These are phyloP conservation scores for Aurelia sp. DNA, from an alignment of 30 jellyfish, hydroid and myxozoan species.

Conservation along the genomic window DNA sequence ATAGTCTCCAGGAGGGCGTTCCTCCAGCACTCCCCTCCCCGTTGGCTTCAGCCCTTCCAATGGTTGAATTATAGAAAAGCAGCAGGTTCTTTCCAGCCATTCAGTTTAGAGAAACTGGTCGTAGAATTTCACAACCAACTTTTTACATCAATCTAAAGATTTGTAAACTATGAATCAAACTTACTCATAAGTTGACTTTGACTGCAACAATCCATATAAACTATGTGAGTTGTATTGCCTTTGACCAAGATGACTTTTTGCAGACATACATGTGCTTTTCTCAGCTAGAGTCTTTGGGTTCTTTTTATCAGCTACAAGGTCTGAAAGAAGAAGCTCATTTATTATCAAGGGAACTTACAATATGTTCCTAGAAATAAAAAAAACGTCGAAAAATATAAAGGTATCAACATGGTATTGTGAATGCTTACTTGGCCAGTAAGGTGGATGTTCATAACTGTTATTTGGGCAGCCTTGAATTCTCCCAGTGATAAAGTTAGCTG, in stretches of 20 bases:
- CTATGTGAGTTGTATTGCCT: constrained; percentile 91
- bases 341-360: too few relatives aligned
- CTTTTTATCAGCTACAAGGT: constrained; percentile 44
- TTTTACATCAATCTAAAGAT: too few relatives aligned
- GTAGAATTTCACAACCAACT: too few relatives aligned
- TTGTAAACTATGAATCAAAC: background rate
- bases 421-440: constrained; percentile 90
- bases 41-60: too few relatives aligned
- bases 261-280: constrained; percentile 93
- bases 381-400: too few relatives aligned
- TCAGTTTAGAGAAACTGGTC: too few relatives aligned
- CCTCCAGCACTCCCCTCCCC: too few relatives aligned
- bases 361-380: too few relatives aligned
- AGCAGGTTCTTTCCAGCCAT: too few relatives aligned
- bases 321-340: background rate
- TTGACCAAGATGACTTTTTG: constrained; percentile 67
- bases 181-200: constrained; percentile 67
- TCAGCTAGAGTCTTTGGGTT: constrained; percentile 73
- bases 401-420: too few relatives aligned
- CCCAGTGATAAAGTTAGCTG: constrained; percentile 92
- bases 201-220: constrained; percentile 81
- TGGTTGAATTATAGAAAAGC: too few relatives aligned
- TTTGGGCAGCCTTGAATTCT: constrained; percentile 88
- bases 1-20: too few relatives aligned
- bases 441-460: constrained; percentile 86